Conservation (phyloP, 2,797 vertebrate species). For the Scolopax bukidnonensis region DNA sequence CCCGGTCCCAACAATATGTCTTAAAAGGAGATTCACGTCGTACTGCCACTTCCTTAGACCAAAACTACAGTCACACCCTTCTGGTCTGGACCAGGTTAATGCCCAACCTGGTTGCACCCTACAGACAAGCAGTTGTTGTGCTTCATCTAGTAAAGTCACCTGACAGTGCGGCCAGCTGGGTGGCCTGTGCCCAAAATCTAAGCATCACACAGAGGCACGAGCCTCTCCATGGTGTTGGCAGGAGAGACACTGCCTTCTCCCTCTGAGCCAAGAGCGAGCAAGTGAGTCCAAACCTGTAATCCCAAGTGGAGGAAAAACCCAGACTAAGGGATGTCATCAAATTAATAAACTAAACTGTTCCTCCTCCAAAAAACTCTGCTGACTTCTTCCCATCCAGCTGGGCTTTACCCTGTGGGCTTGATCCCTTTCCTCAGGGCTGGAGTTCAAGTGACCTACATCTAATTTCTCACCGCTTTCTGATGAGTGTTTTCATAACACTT, state of each 20-base stretch:
- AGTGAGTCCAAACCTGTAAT: neutral
- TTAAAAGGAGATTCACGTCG: neutral
- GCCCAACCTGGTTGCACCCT: neutral
- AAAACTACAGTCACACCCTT: neutral
- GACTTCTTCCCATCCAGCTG: slow-evolving; percentile 55
- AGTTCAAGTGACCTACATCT: slow-evolving; percentile 34
- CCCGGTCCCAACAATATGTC: rapidly evolving
- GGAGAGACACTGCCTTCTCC: neutral
- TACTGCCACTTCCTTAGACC: neutral
- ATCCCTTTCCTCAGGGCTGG: slow-evolving; percentile 10
- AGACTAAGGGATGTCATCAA: slow-evolving; percentile 16
- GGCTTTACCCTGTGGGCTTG: slow-evolving; percentile 20
- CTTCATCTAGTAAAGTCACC: neutral
- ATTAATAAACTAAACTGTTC: slow-evolving; percentile 44
- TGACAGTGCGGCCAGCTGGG: neutral
- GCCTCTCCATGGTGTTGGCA: neutral
- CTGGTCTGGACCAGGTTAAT: neutral
- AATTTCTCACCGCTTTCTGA: slow-evolving; percentile 46
- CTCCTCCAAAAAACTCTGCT: slow-evolving; percentile 15
- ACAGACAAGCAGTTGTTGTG: neutral
- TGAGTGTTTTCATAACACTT: slow-evolving; percentile 50
- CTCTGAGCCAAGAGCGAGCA: rapidly evolving
- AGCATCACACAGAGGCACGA: neutral
- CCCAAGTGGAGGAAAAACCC: neutral
- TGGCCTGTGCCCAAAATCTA: neutral